Percentiles rank a stretch among this genome's conserved stretches.
These are phyloP conservation scores for Tetrax tetrax DNA, from an alignment of 2,113 vertebrate genomes.

Conservation along the genomic window DNA sequence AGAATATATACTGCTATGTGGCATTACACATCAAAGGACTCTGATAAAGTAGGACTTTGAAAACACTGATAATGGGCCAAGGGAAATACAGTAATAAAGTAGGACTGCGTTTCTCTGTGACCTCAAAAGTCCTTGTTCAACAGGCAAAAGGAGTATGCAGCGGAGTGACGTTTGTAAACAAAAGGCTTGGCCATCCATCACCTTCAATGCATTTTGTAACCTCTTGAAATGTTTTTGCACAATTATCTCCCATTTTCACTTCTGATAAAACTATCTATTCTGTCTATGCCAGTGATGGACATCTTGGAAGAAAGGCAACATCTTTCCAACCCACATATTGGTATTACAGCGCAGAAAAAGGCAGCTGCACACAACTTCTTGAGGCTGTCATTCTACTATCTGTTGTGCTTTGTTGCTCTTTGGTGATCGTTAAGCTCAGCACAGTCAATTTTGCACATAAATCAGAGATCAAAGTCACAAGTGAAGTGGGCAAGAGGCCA, in stretches of 20 bases:
- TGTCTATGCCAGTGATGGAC: neutral
- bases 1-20: neutral
- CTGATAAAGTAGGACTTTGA: neutral
- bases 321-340: neutral
- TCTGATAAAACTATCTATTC: neutral
- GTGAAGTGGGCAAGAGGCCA: neutral
- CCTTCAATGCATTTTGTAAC: neutral
- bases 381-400: neutral
- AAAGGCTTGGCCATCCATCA: neutral
- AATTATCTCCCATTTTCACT: neutral
- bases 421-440: neutral
- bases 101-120: neutral
- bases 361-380: neutral
- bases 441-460: neutral
- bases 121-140: neutral
- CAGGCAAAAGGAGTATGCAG: neutral
- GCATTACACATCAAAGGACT: conserved; percentile 28
- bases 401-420: neutral
- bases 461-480: neutral
- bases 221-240: neutral
- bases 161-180: neutral
- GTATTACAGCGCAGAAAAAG: neutral
- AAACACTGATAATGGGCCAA: neutral
- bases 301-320: neutral
- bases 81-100: neutral